Evolutionary conservation across 2,113 vertebrate species (phyloP).

Genomic region (Pycnonotus jocosus): DNA sequence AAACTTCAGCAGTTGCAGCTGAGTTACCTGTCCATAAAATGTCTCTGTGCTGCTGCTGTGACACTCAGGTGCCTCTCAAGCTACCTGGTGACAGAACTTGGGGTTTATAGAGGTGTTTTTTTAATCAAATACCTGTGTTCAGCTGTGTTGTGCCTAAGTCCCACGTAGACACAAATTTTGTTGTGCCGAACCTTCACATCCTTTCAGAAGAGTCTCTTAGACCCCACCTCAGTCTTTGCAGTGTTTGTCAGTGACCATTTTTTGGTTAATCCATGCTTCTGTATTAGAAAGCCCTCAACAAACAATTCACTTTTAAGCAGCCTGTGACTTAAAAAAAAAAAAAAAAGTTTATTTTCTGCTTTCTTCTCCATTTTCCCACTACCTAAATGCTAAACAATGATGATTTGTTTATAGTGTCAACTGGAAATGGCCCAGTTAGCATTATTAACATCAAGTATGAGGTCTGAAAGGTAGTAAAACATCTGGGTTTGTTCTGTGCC

Average conservation of each 20-base stretch:
- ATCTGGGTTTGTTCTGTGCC: background rate
- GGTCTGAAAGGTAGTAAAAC: background rate
- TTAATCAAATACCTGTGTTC: background rate
- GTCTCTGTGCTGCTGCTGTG: background rate
- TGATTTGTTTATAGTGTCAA: background rate
- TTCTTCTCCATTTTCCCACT: background rate
- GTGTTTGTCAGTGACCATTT: accelerated
- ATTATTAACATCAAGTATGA: background rate
- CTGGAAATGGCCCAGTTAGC: background rate
- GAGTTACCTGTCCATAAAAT: background rate
- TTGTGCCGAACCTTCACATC: background rate
- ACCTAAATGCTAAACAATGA: background rate
- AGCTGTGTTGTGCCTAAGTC: background rate
- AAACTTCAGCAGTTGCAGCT: background rate
- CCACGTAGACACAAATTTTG: accelerated
- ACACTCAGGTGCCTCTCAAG: background rate
- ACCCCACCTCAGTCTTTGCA: background rate
- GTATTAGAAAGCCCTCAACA: background rate
- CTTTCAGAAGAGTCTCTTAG: background rate
- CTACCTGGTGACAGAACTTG: background rate
- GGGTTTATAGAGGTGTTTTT: background rate
- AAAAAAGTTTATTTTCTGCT: background rate
- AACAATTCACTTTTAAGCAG: background rate
- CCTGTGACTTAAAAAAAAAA: background rate
- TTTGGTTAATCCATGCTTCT: background rate